Evolutionary conservation across 2,797 vertebrate species (phyloP), one percentile per base, ranked within the genome.

Genomic region (Paedocypris micromegethes): DNA sequence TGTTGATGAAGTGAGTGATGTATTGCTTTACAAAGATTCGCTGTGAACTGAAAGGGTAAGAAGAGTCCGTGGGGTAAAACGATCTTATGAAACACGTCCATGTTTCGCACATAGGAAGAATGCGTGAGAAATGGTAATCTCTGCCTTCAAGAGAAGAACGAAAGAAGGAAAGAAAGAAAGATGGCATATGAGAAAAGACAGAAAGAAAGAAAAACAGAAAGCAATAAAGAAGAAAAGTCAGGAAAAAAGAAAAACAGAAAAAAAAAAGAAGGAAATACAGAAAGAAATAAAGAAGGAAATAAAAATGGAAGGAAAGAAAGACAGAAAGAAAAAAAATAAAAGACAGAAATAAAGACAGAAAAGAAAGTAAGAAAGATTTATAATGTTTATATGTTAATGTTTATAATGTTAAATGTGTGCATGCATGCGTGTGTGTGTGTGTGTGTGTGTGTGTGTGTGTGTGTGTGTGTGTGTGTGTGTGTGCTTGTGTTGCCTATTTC

Each of bases 1-100:
- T 69, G 63, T 59, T 67, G 62, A 73, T 63, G 51, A 75, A 69
- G 70, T 64, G 64, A 76, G 74, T 65, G 46, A 68, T 53, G 64
- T 64, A 64, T 74, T 70, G 64, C 64, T 64, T 77, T 75, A 60
- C 61, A 46, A 62, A 38, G 58, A 62, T 52, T 75, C 57, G 66
- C 41, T 46, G 66, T 74, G 68, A 53, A 73, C 69, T 71, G 62
- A 58, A 57, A 52, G 48, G 41, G 44, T 3, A 69, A 56, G 68
- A 76, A 78, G 66, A 72, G 57, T 60, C 69, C 49, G 23, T 23
- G 23, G 23, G 23, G 23, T 23, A 69, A 50, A 39, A 60, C 9
- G 40, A 44, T 3, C 9, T 48, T 59, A 3, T 54, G 57, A 47
- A 43, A 23, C 23, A 23, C 23, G 23, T 23, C 23, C 23, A 23